Evolutionary conservation across 2,113 vertebrate genomes (phyloP).

Genomic region (Egretta garzetta): DNA sequence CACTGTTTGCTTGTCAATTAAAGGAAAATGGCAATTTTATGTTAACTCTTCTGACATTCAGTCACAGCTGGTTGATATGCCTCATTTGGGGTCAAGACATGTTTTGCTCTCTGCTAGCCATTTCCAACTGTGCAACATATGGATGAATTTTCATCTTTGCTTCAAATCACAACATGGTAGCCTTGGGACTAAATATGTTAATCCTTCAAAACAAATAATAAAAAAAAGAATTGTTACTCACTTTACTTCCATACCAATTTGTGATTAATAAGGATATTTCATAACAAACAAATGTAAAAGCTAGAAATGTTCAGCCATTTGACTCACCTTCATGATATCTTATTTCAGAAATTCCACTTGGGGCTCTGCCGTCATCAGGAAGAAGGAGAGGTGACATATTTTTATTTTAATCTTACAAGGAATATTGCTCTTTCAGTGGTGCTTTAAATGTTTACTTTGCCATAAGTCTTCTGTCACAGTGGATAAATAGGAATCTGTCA

Average conservation of each 20-base stretch:
- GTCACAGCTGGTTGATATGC: neutral
- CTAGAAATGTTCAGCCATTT: neutral
- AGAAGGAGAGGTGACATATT: neutral
- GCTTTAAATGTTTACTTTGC: neutral
- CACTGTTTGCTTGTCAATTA: neutral
- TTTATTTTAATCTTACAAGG: neutral
- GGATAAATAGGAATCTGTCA: neutral
- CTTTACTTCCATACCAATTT: neutral
- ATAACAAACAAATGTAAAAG: neutral
- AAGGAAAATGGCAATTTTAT: neutral
- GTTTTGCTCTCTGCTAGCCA: neutral
- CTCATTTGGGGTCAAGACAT: fast-evolving
- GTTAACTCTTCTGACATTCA: neutral
- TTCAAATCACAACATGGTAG: neutral
- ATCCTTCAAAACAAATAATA: neutral
- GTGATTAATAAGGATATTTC: neutral
- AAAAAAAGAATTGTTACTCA: neutral
- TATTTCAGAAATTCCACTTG: neutral
- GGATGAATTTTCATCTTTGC: neutral
- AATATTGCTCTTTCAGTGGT: neutral
- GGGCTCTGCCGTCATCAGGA: neutral
- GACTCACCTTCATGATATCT: neutral
- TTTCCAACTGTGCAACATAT: neutral
- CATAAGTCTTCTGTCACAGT: neutral
- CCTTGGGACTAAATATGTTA: neutral